Evolutionary conservation across 2,888 invertebrate genomes (phyloP).

Genomic region (Sesia bembeciformis): DNA sequence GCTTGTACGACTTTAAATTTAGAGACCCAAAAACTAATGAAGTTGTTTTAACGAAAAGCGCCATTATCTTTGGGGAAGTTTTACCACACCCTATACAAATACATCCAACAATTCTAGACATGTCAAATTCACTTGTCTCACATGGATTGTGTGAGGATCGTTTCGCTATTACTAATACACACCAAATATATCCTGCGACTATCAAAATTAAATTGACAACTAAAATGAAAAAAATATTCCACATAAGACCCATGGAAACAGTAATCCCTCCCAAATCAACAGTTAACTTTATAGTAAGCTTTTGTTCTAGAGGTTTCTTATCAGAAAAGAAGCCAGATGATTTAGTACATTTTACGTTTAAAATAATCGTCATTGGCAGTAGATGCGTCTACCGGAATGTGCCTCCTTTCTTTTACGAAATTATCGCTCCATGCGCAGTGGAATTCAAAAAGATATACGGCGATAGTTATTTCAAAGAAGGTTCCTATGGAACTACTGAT

Average conservation of each 20-base stretch:
- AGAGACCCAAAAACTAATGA: conserved; percentile 24
- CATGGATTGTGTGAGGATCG: conserved; percentile 39
- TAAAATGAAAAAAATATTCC: conserved; percentile 43
- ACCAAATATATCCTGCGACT: conserved; percentile 30
- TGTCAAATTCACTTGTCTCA: conserved; percentile 33
- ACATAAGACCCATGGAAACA: conserved; percentile 34
- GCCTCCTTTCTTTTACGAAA: conserved; percentile 6
- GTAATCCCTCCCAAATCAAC: conserved; percentile 23
- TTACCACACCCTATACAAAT: conserved; percentile 45
- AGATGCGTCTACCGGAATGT: conserved; percentile 24
- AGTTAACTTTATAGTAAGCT: conserved; percentile 26
- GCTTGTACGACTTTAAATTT: conserved; percentile 40
- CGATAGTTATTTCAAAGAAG: conserved; percentile 12
- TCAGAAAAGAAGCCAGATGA: conserved; percentile 18
- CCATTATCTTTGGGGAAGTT: conserved; percentile 42
- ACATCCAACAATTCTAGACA: conserved; percentile 42
- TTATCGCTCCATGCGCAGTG: conserved; percentile 3
- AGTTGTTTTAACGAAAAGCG: conserved; percentile 25
- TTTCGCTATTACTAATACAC: conserved; percentile 36
- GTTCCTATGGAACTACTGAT: no score
- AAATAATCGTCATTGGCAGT: conserved; percentile 36
- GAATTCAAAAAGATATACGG: not conserved
- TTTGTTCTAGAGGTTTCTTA: conserved; percentile 28
- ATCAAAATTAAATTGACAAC: conserved; percentile 40
- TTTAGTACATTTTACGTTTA: conserved; percentile 44